A percentile compares a stretch with the other conserved stretches of the same genome.
phyloP scores from a whole-genome alignment of 2,888 invertebrate species.

The Emmelina monodactyla region DNA sequence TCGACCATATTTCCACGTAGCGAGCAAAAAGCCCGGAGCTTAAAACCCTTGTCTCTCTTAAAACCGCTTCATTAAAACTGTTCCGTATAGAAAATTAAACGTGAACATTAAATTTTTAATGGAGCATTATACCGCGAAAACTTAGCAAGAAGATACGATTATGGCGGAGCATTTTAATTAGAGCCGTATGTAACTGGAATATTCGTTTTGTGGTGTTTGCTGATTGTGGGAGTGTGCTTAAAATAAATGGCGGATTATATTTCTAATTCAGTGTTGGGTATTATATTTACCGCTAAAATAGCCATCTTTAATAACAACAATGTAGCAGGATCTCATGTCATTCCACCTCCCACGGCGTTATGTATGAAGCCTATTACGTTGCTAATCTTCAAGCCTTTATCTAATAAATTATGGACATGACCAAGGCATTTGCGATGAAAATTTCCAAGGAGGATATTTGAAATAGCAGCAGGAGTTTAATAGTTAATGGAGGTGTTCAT shows the following conservation, averaged over 20 bases:
- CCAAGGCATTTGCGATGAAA: constrained; percentile 24
- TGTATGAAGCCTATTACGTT: constrained; percentile 44
- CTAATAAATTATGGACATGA: constrained; percentile 42
- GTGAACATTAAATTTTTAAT: constrained; percentile 35
- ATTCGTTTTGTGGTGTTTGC: no score
- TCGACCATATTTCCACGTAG: no score
- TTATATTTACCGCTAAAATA: no score
- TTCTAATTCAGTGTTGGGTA: no score
- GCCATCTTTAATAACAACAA: no score
- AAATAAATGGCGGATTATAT: no score
- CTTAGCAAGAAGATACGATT: no score
- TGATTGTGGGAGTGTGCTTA: no score
- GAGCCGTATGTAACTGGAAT: no score
- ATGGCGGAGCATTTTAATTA: no score
- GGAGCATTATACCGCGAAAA: constrained; percentile 36
- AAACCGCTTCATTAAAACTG: constrained; percentile 36
- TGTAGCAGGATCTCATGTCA: no score
- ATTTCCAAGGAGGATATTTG: constrained; percentile 26
- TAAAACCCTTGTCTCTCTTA: constrained; percentile 34
- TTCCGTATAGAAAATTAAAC: constrained; percentile 35
- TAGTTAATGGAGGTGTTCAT: no score
- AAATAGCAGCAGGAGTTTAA: constrained; percentile 26
- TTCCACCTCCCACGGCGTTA: constrained; percentile 29
- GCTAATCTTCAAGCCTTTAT: constrained; percentile 51
- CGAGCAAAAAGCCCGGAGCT: constrained; percentile 20